A percentile compares a stretch with the other conserved stretches of the same genome.
Evolutionary conservation across 1,140 invertebrate genomes (phyloP).

Genomic region (Drosophila lacteicornis): DNA sequence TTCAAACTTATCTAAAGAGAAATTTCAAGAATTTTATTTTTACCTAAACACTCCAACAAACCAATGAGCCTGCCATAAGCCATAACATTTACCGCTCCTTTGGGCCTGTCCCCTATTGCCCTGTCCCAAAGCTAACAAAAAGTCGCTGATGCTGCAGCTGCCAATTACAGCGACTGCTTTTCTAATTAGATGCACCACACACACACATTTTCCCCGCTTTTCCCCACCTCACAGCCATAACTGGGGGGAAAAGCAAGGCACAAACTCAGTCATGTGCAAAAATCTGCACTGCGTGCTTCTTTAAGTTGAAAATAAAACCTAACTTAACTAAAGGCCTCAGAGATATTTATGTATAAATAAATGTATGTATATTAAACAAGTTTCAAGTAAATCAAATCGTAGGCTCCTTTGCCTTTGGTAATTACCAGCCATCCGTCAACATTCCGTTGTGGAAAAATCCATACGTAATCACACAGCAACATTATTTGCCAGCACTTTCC

Average conservation of each 20-base stretch:
- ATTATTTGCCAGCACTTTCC: background rate
- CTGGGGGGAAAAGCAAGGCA: background rate
- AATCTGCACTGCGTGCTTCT: background rate
- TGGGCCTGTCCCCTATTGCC: slow-evolving; percentile 2
- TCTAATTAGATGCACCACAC: slow-evolving; percentile 57
- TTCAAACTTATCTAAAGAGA: too few species aligned
- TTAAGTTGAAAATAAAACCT: background rate
- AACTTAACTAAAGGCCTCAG: background rate
- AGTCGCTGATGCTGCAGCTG: slow-evolving; percentile 45
- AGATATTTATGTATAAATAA: too few species aligned
- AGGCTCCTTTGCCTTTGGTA: background rate
- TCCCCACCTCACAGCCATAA: background rate
- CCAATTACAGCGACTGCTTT: slow-evolving; percentile 55
- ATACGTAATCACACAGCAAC: background rate
- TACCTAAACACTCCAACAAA: too few species aligned
- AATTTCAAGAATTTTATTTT: too few species aligned
- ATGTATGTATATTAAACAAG: too few species aligned
- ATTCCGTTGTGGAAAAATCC: background rate
- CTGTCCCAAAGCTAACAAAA: slow-evolving; percentile 21
- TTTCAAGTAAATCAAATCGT: background rate
- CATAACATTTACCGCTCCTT: background rate
- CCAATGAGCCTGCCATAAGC: too few species aligned
- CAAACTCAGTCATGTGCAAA: slow-evolving; percentile 35
- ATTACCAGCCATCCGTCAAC: background rate
- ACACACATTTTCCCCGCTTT: slow-evolving; percentile 7